Conservation (phyloP, 64 coral and sea anemone species). For the Dendrophyllia cribrosa region DNA sequence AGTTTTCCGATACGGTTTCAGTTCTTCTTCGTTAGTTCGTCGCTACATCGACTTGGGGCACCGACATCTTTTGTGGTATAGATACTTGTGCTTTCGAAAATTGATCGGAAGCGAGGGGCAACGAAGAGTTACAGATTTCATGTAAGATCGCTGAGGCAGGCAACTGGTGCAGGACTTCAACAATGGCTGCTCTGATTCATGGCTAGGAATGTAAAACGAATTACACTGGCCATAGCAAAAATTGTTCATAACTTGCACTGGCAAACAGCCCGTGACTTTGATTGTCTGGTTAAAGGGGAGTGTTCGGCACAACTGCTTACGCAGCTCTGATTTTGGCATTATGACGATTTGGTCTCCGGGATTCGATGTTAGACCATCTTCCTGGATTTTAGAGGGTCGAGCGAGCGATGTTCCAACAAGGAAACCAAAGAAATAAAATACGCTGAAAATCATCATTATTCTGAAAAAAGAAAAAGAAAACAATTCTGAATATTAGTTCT, state of each 20-base stretch:
- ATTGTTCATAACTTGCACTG: constrained; percentile 80
- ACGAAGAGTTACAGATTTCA: constrained; percentile 69
- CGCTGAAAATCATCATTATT: not conserved
- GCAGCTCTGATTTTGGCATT: constrained; percentile 71
- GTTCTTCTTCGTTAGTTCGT: not conserved
- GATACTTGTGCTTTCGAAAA: constrained; percentile 58
- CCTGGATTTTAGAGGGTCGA: constrained; percentile 29
- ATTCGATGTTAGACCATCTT: constrained; percentile 14
- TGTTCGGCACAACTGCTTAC: constrained; percentile 91
- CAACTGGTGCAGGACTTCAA: constrained; percentile 89
- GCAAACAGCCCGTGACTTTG: constrained; percentile 74
- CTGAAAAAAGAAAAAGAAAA: not conserved
- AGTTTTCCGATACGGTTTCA: not conserved
- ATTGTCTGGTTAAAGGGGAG: constrained; percentile 76
- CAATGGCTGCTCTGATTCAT: constrained; percentile 42
- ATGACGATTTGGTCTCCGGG: constrained; percentile 52
- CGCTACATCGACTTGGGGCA: constrained; percentile 46
- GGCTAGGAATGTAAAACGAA: constrained; percentile 49
- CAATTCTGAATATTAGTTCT: not conserved
- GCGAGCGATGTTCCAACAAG: not conserved
- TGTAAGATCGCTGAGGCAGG: constrained; percentile 63
- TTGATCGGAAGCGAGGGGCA: constrained; percentile 77
- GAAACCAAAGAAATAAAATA: not conserved
- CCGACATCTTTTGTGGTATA: constrained; percentile 72
- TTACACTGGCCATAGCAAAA: constrained; percentile 64